Conservation (phyloP, 92 coral and sea anemone species). For the Montipora capitata region DNA sequence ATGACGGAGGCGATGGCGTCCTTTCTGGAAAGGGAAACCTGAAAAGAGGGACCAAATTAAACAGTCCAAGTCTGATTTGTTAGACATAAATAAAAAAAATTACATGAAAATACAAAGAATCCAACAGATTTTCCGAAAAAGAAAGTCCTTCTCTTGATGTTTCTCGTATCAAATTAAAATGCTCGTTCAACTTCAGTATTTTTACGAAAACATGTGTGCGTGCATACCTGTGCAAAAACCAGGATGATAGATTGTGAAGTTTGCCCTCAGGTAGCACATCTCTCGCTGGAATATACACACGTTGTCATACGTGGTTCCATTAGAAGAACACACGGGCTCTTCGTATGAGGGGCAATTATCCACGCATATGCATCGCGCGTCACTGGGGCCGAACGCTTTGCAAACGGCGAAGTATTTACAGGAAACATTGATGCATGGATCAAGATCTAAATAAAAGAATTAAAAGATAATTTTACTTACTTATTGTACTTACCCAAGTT, state of each 20-base stretch:
- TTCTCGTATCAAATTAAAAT: too few species aligned
- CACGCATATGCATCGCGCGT: conserved; percentile 75
- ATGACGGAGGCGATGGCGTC: conserved; percentile 64
- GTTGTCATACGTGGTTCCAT: conserved; percentile 77
- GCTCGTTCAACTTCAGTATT: too few species aligned
- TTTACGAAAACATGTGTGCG: background rate
- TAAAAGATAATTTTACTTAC: background rate
- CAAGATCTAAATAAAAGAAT: conserved; percentile 48
- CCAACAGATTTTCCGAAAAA: too few species aligned
- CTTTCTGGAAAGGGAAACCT: conserved; percentile 78
- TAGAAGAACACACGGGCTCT: conserved; percentile 78
- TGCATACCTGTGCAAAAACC: conserved; percentile 71
- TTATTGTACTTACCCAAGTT: too few species aligned
- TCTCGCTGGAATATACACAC: conserved; percentile 69
- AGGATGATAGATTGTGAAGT: conserved; percentile 69
- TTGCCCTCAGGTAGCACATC: conserved; percentile 68
- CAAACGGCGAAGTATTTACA: conserved; percentile 72
- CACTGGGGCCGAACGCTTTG: conserved; percentile 74
- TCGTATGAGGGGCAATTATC: conserved; percentile 72
- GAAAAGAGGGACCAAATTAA: background rate
- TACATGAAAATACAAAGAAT: too few species aligned
- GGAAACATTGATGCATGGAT: conserved; percentile 69
- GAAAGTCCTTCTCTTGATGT: too few species aligned
- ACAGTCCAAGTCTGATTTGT: background rate
- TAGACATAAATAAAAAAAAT: too few species aligned